Conservation (phyloP, 2,797 vertebrate genomes). For the Coilia nasus region DNA sequence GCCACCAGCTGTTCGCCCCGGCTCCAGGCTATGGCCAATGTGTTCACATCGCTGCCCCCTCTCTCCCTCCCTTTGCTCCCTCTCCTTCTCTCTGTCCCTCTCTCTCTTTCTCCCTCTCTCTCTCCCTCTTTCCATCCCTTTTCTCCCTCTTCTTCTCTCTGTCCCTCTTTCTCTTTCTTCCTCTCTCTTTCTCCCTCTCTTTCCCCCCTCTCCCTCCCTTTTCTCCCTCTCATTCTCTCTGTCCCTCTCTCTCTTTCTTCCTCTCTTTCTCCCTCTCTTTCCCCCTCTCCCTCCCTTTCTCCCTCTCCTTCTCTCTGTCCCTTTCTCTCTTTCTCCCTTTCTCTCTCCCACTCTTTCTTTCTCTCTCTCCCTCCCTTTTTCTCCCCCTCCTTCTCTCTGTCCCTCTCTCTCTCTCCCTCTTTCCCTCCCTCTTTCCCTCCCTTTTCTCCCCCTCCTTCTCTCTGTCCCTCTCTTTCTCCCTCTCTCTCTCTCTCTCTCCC, state of each 20-base stretch:
- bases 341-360: conserved; percentile 24
- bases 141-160: conserved; percentile 7
- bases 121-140: neutral
- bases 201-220: neutral
- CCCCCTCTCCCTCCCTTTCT: neutral
- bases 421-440: conserved; percentile 11
- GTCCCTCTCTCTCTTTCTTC: neutral
- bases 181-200: neutral
- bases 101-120: conserved; percentile 12
- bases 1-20: conserved; percentile 99
- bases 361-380: conserved; percentile 28
- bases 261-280: conserved; percentile 62
- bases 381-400: conserved; percentile 22
- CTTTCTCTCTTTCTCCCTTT: conserved; percentile 58
- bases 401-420: neutral
- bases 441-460: conserved; percentile 2
- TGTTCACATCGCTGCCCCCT: conserved; percentile 89
- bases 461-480: conserved; percentile 6
- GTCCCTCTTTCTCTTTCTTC: neutral
- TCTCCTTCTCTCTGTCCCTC: neutral
- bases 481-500: neutral
- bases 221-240: conserved; percentile 60
- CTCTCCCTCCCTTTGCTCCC: conserved; percentile 41
- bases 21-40: conserved; percentile 93
- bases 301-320: neutral